Evolutionary conservation across 2,888 invertebrate species (phyloP).

Genomic region (Ennomos erosarius): DNA sequence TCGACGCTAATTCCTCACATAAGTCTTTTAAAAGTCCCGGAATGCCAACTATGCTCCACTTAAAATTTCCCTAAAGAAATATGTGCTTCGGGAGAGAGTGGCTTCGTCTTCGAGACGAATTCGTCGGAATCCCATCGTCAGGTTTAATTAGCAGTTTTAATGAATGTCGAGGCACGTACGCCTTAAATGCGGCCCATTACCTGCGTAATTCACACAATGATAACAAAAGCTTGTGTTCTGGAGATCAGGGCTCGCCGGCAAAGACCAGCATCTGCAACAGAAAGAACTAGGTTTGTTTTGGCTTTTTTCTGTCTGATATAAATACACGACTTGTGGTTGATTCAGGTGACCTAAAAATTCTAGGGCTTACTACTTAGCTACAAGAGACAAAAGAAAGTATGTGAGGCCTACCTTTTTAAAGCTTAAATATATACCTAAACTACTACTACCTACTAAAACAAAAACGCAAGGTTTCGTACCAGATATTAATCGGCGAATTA

Average conservation of each 20-base stretch:
- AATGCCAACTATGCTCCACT: constrained; percentile 53
- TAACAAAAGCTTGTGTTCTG: constrained; percentile 61
- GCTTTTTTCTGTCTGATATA: no score
- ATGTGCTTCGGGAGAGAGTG: constrained; percentile 50
- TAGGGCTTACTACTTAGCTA: no score
- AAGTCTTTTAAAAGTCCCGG: constrained; percentile 53
- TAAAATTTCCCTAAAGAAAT: constrained; percentile 63
- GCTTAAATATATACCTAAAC: no score
- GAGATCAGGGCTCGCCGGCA: constrained; percentile 17
- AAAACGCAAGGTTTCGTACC: no score
- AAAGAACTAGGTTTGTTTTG: no score
- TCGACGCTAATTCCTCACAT: constrained; percentile 47
- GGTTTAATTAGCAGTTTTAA: constrained; percentile 80
- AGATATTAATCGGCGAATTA: constrained; percentile 9
- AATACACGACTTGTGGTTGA: no score
- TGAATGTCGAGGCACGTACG: constrained; percentile 82
- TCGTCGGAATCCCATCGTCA: constrained; percentile 68
- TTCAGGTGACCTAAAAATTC: no score
- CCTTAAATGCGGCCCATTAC: constrained; percentile 78
- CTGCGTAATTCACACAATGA: constrained; percentile 78
- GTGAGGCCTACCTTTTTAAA: no score
- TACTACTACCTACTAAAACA: no score
- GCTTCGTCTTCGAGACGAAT: constrained; percentile 58
- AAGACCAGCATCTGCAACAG: no score
- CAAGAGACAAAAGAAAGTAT: no score